These are phyloP conservation scores for Heliconius charithonia DNA, from an alignment of 2,888 invertebrate genomes.

Conservation along the genomic window DNA sequence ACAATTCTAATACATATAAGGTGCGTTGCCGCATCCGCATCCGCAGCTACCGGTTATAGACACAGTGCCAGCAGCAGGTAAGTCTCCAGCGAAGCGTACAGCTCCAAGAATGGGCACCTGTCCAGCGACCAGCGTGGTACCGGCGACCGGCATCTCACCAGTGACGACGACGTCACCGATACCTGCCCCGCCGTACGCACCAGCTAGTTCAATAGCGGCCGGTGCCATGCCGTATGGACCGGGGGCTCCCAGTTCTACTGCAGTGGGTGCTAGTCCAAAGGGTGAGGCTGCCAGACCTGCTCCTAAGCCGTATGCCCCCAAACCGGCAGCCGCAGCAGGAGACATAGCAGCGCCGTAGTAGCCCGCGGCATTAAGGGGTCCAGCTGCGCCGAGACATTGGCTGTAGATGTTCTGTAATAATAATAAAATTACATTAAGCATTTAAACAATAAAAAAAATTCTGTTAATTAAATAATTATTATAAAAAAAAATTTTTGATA, in stretches of 20 bases:
- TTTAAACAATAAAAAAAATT: not conserved
- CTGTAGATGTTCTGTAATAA: slow-evolving; percentile 47
- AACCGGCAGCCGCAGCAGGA: slow-evolving; percentile 25
- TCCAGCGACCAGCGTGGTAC: slow-evolving; percentile 54
- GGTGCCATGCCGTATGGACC: slow-evolving; percentile 18
- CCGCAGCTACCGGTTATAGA: slow-evolving; percentile 53
- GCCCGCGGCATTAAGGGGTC: slow-evolving; percentile 26
- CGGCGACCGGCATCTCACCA: slow-evolving; percentile 54
- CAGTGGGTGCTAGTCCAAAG: slow-evolving; percentile 37
- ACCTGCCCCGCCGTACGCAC: slow-evolving; percentile 49
- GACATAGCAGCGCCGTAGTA: slow-evolving; percentile 15
- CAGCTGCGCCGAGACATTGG: slow-evolving; percentile 38
- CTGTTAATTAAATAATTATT: no score
- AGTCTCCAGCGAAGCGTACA: slow-evolving; percentile 50
- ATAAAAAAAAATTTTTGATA: no score
- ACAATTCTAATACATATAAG: slow-evolving; percentile 20
- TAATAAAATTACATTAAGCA: not conserved
- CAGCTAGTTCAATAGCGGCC: slow-evolving; percentile 20
- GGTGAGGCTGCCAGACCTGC: slow-evolving; percentile 34
- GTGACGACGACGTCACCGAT: slow-evolving; percentile 48
- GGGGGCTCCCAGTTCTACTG: slow-evolving; percentile 34
- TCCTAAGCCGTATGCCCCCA: slow-evolving; percentile 26
- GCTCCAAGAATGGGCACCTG: slow-evolving; percentile 56
- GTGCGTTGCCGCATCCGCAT: slow-evolving; percentile 38
- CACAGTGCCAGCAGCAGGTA: slow-evolving; percentile 55